These are phyloP conservation scores for Selene dorsalis DNA, from an alignment of 2,797 vertebrate species.

Conservation along the genomic window DNA sequence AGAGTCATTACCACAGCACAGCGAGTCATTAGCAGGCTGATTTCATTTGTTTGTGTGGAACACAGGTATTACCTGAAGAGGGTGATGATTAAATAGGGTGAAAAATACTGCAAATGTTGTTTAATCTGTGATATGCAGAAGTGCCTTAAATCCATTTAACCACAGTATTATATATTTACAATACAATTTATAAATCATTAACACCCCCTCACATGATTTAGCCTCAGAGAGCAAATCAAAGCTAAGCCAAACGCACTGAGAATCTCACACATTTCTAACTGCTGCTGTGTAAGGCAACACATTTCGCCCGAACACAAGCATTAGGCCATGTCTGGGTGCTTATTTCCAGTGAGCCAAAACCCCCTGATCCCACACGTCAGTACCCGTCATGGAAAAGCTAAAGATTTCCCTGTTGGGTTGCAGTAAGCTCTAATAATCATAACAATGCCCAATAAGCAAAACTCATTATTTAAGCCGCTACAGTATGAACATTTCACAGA, in stretches of 20 bases:
- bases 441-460: constrained; percentile 14
- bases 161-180: constrained; percentile 72
- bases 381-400: constrained; percentile 9
- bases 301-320: constrained; percentile 28
- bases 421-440: background rate
- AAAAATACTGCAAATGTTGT: constrained; percentile 48
- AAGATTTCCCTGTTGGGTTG: constrained; percentile 9
- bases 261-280: constrained; percentile 61
- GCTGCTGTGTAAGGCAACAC: constrained; percentile 4
- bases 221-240: constrained; percentile 64
- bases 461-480: constrained; percentile 15
- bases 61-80: constrained; percentile 53
- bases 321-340: constrained; percentile 18
- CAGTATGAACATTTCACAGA: constrained; percentile 8
- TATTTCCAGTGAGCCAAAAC: constrained; percentile 17
- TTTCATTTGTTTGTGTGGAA: constrained; percentile 54
- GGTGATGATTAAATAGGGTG: constrained; percentile 48
- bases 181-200: constrained; percentile 74
- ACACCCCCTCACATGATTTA: constrained; percentile 51
- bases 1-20: constrained; percentile 42
- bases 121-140: constrained; percentile 56
- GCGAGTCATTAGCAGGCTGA: constrained; percentile 55
- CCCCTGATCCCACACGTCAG: constrained; percentile 39
- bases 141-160: constrained; percentile 62
- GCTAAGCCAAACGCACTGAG: constrained; percentile 47